Evolutionary conservation across 2,113 vertebrate genomes (phyloP).

Genomic region (Hippocampus comes): DNA sequence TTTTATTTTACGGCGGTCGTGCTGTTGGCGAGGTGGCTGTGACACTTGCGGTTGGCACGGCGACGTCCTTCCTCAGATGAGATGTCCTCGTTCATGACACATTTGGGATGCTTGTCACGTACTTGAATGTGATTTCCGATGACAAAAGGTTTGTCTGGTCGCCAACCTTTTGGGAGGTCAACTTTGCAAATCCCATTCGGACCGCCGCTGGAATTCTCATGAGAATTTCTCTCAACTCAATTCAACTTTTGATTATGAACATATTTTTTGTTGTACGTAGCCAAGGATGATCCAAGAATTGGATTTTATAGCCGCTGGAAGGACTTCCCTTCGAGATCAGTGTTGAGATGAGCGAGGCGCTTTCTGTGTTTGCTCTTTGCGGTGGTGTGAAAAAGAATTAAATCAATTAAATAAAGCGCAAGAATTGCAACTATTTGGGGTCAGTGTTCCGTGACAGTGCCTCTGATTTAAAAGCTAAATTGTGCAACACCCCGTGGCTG

Average conservation of each 20-base stretch:
- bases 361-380: conserved; percentile 28
- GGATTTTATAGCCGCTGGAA: conserved; percentile 6
- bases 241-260: conserved; percentile 21
- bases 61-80: neutral
- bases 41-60: conserved; percentile 13
- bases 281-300: conserved; percentile 8
- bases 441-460: neutral
- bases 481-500: conserved; percentile 6
- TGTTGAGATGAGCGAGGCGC: neutral
- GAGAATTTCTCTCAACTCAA: conserved; percentile 8
- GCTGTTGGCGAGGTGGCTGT: neutral
- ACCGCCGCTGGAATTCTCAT: conserved; percentile 19
- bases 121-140: conserved; percentile 13
- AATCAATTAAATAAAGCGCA: conserved; percentile 3
- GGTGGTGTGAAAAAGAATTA: neutral
- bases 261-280: neutral
- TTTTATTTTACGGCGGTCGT: neutral
- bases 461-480: neutral
- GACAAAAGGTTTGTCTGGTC: neutral
- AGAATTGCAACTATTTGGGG: conserved; percentile 21
- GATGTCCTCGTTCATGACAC: neutral
- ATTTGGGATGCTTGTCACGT: neutral
- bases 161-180: neutral
- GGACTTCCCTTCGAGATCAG: neutral
- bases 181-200: conserved; percentile 7